Evolutionary conservation across 2,797 vertebrate genomes (phyloP), one percentile per base, ranked within the genome.

Genomic region (Pseudochaenichthys georgianus): DNA sequence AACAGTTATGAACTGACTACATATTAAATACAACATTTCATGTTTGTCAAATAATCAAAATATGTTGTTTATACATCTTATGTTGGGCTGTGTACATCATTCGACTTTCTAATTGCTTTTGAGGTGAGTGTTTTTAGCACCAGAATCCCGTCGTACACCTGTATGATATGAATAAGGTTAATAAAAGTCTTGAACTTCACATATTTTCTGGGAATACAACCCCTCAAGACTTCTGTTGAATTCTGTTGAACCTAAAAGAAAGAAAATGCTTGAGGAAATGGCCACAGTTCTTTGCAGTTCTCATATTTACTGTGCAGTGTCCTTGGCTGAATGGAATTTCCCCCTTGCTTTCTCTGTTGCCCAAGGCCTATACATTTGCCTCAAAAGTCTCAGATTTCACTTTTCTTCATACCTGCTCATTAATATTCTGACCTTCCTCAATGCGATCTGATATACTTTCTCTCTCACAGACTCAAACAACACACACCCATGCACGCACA

Each of bases 361-460:
- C 42, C 2, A 13, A 68, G 66, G 71, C 10, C 0, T n/a, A n/a
- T 38, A 38, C 48, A 69, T 61, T 73, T 71, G 54, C 67, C 52
- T 68, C 54, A 28, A 50, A 60, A 45, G 54, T 74, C 64, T 74
- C 63, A 16, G 38, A 34, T 80, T 70, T 43, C 87, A 79, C 34
- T 38, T 79, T 74, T 38, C 61, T 73, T 73, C 28, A 1, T n/a
- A 47, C 55, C 43, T 51, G 42, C 73, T 79, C 77, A 84, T 87
- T 80, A 69, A 67, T 72, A 73, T 64, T 64, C 67, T 67, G 77
- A 82, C 78, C 80, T 75, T 71, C 17, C 42, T 61, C 13, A 46
- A 3, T 16, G 9, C 63, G 38, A 2, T 31, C 50, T 73, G 11
- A 58, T 60, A 55, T n/a, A 16, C 48, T 10, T 19, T 5, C 42